Evolutionary conservation across 2,888 invertebrate genomes (phyloP).

Genomic region (Drosophila seclusa): DNA sequence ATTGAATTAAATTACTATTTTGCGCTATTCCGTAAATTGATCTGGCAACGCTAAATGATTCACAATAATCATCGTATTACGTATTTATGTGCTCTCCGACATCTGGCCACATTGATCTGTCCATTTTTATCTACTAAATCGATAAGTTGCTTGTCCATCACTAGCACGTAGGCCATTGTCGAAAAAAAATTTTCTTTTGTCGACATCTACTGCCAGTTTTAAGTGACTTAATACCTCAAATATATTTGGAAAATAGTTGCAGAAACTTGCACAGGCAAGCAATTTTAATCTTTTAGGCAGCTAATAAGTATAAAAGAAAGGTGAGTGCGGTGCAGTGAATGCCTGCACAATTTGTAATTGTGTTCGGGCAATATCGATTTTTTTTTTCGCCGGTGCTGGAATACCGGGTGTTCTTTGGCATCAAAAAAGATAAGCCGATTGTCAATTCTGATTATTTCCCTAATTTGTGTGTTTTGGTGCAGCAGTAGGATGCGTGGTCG

Average conservation of each 20-base stretch:
- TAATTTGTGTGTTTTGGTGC: not conserved
- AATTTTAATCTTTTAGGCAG: not conserved
- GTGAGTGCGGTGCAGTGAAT: constrained; percentile 12
- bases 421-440: not conserved
- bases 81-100: not conserved
- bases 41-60: not conserved
- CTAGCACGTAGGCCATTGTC: constrained; percentile 31
- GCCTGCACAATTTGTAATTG: not conserved
- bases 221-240: constrained; percentile 15
- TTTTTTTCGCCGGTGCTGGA: constrained; percentile 13
- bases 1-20: not conserved
- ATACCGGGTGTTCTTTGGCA: constrained; percentile 39
- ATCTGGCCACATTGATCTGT: constrained; percentile 13
- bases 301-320: constrained; percentile 16
- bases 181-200: constrained; percentile 52
- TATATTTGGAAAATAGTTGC: constrained; percentile 16
- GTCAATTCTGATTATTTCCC: not conserved
- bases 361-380: constrained; percentile 45
- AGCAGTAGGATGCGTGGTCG: constrained; percentile 77
- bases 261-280: constrained; percentile 1
- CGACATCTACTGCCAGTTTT: constrained; percentile 6
- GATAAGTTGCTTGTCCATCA: constrained; percentile 23
- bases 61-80: not conserved
- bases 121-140: constrained; percentile 1
- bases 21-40: not conserved